Percentiles rank a stretch among this genome's conserved stretches.
Evolutionary conservation across 2,113 vertebrate genomes (phyloP).

Genomic region (Morone chrysops): DNA sequence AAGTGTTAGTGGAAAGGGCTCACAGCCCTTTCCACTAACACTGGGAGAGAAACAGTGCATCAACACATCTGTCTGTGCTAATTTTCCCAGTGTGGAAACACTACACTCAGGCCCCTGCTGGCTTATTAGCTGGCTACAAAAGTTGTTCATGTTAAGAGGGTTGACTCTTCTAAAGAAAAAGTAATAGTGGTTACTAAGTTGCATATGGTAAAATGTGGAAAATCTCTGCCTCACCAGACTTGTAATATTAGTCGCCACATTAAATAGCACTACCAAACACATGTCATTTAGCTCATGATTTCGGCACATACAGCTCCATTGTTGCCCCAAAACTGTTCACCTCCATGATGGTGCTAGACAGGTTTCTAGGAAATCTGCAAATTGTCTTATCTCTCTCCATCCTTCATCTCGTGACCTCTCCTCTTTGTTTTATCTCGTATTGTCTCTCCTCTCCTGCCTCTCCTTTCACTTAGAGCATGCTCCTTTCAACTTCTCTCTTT

Average conservation of each 20-base stretch:
- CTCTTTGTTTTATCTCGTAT: constrained; percentile 7
- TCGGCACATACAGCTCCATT: not conserved
- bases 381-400: constrained; percentile 6
- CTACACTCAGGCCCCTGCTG: too few relatives aligned
- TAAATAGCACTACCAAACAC: not conserved
- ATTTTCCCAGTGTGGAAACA: not conserved
- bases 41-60: not conserved
- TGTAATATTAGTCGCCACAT: not conserved
- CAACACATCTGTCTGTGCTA: not conserved
- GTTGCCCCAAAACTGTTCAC: constrained; percentile 2
- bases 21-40: not conserved
- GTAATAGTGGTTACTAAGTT: not conserved
- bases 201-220: not conserved
- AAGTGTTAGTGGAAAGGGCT: too few relatives aligned
- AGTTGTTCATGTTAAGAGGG: not conserved
- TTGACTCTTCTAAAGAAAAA: not conserved
- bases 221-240: not conserved
- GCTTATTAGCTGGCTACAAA: not conserved
- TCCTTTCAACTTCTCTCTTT: constrained; percentile 69
- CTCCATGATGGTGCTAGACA: constrained; percentile 1
- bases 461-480: constrained; percentile 78
- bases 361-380: constrained; percentile 17
- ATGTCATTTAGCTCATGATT: not conserved
- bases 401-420: constrained; percentile 34
- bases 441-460: constrained; percentile 6